phyloP scores from a whole-genome alignment of 2,113 vertebrate genomes.

The Gnathonemus echidnorhynchus region DNA sequence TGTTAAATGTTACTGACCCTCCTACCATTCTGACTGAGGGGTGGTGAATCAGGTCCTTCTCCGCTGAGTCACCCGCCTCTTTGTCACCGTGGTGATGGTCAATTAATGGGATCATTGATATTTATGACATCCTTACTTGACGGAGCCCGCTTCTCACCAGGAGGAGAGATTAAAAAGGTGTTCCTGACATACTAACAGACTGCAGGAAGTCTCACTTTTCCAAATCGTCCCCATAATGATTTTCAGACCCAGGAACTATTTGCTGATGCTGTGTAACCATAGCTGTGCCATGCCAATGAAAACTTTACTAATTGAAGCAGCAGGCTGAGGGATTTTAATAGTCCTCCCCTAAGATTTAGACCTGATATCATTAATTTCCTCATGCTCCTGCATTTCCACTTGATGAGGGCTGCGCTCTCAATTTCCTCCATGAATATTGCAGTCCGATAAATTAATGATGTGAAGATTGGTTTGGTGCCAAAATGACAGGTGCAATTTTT shows the following conservation, averaged over 20 bases:
- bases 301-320: constrained; percentile 12
- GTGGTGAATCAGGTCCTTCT: neutral
- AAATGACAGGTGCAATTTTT: constrained; percentile 17
- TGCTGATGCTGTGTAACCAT: constrained; percentile 3
- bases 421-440: constrained; percentile 5
- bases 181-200: constrained; percentile 3
- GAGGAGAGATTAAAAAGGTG: neutral
- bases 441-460: constrained; percentile 18
- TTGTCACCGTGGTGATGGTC: neutral
- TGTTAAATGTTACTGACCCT: neutral
- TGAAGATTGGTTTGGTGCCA: constrained; percentile 7
- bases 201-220: constrained; percentile 18
- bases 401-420: constrained; percentile 10
- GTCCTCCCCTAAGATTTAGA: neutral
- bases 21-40: neutral
- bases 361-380: constrained; percentile 17
- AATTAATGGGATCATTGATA: neutral
- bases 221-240: constrained; percentile 10
- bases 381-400: constrained; percentile 11
- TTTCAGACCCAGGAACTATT: constrained; percentile 7
- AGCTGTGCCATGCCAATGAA: constrained; percentile 9
- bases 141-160: neutral
- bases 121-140: neutral
- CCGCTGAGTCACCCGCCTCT: neutral
- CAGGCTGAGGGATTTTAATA: neutral